These are phyloP conservation scores for Chromoteleia sp. DNA, from an alignment of 2,888 invertebrate genomes.

Conservation along the genomic window DNA sequence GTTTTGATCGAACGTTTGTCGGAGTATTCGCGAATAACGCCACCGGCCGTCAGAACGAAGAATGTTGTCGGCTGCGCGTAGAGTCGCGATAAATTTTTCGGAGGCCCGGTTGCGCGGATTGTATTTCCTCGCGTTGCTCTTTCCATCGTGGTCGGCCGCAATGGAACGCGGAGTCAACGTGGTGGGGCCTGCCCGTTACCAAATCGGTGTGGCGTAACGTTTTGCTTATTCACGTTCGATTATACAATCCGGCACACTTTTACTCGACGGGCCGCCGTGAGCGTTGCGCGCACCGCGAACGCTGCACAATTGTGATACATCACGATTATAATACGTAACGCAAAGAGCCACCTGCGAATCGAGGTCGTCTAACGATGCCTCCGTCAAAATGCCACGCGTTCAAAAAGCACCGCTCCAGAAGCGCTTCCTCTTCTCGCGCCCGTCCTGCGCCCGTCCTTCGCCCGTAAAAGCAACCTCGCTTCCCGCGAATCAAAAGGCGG, in stretches of 20 bases:
- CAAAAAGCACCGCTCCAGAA: no score
- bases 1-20: slow-evolving; percentile 3
- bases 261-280: slow-evolving; percentile 77
- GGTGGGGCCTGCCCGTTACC: slow-evolving; percentile 79
- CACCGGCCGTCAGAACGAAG: slow-evolving; percentile 13
- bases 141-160: slow-evolving; percentile 79
- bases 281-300: slow-evolving; percentile 70
- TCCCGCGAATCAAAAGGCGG: no score
- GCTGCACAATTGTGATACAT: slow-evolving; percentile 73
- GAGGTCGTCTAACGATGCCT: slow-evolving; percentile 56
- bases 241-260: slow-evolving; percentile 85
- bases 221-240: slow-evolving; percentile 85
- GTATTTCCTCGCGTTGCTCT: slow-evolving; percentile 73
- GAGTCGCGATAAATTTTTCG: slow-evolving; percentile 61
- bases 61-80: slow-evolving; percentile 11
- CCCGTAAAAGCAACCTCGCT: no score
- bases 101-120: slow-evolving; percentile 68
- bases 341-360: slow-evolving; percentile 69
- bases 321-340: slow-evolving; percentile 73
- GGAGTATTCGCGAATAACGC: slow-evolving; percentile 9
- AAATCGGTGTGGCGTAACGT: slow-evolving; percentile 84
- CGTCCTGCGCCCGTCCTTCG: no score
- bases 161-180: slow-evolving; percentile 62
- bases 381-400: slow-evolving; percentile 24
- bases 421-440: no score